phyloP scores from a whole-genome alignment of 2,888 invertebrate species.

The Andricus quercusramuli region DNA sequence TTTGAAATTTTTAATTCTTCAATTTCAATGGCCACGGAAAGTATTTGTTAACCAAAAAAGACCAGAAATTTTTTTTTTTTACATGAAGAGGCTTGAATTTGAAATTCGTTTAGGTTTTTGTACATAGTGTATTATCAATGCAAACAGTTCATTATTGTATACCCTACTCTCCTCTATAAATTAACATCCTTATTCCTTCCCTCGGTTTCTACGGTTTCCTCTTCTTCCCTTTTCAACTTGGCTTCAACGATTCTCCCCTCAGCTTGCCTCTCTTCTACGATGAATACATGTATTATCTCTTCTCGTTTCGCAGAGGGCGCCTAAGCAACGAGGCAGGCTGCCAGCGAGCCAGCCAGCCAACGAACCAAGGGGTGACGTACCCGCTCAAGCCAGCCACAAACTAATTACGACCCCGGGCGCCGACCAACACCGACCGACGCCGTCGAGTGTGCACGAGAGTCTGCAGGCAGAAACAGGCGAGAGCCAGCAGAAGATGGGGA shows the following conservation, averaged over 20 bases:
- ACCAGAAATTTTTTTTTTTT: too few relatives aligned
- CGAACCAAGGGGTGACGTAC: conserved; percentile 55
- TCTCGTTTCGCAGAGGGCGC: conserved; percentile 24
- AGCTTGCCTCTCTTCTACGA: conserved; percentile 18
- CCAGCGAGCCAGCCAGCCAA: conserved; percentile 57
- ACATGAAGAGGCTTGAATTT: too few relatives aligned
- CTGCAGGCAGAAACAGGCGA: conserved; percentile 28
- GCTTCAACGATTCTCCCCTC: conserved; percentile 13
- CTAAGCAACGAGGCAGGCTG: conserved; percentile 56
- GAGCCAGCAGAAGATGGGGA: conserved; percentile 46
- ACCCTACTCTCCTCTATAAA: background rate
- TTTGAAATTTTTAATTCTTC: too few relatives aligned
- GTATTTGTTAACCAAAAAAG: too few relatives aligned
- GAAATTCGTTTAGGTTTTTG: background rate
- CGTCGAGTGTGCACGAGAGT: conserved; percentile 16
- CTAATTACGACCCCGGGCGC: conserved; percentile 59
- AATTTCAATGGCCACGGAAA: too few relatives aligned
- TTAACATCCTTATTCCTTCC: conserved; percentile 24
- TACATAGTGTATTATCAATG: background rate
- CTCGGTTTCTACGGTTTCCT: background rate
- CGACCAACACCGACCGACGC: conserved; percentile 38
- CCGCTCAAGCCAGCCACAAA: conserved; percentile 56
- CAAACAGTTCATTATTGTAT: background rate
- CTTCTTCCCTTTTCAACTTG: background rate
- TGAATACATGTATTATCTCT: conserved; percentile 31